Evolutionary conservation across 2,888 invertebrate species (phyloP), one percentile per base, ranked within the genome.

Genomic region (Syrista parreyssii): DNA sequence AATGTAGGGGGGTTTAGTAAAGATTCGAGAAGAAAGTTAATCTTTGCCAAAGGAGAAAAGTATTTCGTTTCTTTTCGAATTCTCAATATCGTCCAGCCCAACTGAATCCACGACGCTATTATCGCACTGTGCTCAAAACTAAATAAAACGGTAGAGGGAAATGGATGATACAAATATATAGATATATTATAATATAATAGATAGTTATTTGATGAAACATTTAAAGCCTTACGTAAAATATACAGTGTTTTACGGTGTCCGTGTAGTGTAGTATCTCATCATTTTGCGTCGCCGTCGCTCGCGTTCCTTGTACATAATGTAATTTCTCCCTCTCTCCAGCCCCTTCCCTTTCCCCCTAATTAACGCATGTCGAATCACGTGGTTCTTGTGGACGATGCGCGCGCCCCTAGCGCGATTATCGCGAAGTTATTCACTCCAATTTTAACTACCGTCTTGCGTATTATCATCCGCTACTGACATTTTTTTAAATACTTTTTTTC

Each of bases 151-250:
- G 81, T 80, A 79, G 81, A 79, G 82, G 80, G 83, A 84, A 88
- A 88, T 88, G 85, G 84, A 86, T 84, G 87, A 86, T 90, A 89
- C 87, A 89, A 90, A 90, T 89, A 89, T 89, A 89, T 89, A 90
- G 87, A 87, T 89, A 89, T 88, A 89, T 87, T 87, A 89, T 88
- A 86, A 88, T 87, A 86, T 86, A 87, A 88, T 89, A 89, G 87
- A 83, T 86, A 88, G 88, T 87, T 90, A 89, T 89, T 89, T 88
- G 85, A 88, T 89, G 88, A 89, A 90, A 90, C 90, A 90, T 88
- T 89, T 87, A 90, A 90, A 90, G 90, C 90, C 89, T 90, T 89
- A 89, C 87, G 86, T 90, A 89, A 90, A 90, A 90, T 89, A 89
- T 90, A 90, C 88, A 89, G 83, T 87, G 78, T 81, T 80, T 73